Percentiles rank a stretch among this genome's conserved stretches.
Conservation (phyloP, 2,888 invertebrate species). For the Scaptodrosophila latifasciaeformis region DNA sequence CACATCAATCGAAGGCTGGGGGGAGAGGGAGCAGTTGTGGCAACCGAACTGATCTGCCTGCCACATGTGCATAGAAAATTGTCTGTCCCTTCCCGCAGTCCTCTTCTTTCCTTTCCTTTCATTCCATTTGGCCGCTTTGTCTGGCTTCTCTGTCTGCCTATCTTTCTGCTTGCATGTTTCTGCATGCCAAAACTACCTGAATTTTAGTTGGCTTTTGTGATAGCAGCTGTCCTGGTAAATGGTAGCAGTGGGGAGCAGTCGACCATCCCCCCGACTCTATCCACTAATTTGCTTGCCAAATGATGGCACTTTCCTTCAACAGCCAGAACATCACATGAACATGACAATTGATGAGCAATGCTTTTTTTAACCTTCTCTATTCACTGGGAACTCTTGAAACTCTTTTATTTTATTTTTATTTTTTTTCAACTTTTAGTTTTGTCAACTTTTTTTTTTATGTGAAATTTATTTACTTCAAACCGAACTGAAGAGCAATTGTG, state of each 20-base stretch:
- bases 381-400: background rate
- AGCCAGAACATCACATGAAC: no score
- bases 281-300: conserved; percentile 42
- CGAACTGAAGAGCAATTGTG: no score
- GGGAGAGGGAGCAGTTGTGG: background rate
- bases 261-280: conserved; percentile 14
- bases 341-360: conserved; percentile 34
- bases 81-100: background rate
- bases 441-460: background rate
- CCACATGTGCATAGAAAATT: no score
- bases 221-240: no score
- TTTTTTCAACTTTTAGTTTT: background rate
- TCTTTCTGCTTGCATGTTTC: background rate
- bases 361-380: background rate
- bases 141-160: no score
- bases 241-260: no score
- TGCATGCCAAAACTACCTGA: conserved; percentile 14
- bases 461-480: no score
- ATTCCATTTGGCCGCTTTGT: no score
- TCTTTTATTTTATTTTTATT: no score
- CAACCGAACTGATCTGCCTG: no score
- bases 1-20: conserved; percentile 21
- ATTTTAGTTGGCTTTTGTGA: conserved; percentile 15
- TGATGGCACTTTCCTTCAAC: conserved; percentile 17
- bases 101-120: background rate